Evolutionary conservation across 1,140 invertebrate species (phyloP).

Genomic region (Papilio xuthus): DNA sequence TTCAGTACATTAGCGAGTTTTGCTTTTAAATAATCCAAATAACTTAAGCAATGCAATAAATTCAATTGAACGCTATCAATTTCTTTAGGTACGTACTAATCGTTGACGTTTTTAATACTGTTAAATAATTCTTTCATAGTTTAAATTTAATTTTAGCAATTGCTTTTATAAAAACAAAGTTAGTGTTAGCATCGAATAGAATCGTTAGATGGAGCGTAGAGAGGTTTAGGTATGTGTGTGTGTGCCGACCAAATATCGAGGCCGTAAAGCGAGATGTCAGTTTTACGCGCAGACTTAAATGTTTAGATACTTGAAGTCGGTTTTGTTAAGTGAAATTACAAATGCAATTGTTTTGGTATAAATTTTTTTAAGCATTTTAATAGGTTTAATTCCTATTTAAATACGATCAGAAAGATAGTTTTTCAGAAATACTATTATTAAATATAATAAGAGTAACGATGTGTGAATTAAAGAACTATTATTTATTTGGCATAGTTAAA

Average conservation of each 20-base stretch:
- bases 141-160: background rate
- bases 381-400: no score
- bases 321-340: background rate
- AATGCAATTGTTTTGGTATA: no score
- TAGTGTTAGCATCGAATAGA: slow-evolving; percentile 38
- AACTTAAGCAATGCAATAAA: background rate
- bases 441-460: background rate
- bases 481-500: background rate
- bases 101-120: background rate
- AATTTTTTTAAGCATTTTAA: no score
- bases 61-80: background rate
- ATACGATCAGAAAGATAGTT: background rate
- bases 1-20: background rate
- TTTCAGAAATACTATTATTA: background rate
- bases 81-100: background rate
- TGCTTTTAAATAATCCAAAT: background rate
- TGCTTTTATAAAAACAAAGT: background rate
- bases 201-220: slow-evolving; percentile 59
- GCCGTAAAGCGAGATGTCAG: slow-evolving; percentile 9
- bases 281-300: background rate
- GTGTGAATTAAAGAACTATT: background rate
- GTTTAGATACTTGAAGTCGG: background rate
- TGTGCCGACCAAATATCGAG: background rate
- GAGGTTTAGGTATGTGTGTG: background rate
- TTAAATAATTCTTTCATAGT: background rate